These are phyloP conservation scores for Mesitornis unicolor DNA, from an alignment of 2,113 vertebrate genomes.

Conservation along the genomic window DNA sequence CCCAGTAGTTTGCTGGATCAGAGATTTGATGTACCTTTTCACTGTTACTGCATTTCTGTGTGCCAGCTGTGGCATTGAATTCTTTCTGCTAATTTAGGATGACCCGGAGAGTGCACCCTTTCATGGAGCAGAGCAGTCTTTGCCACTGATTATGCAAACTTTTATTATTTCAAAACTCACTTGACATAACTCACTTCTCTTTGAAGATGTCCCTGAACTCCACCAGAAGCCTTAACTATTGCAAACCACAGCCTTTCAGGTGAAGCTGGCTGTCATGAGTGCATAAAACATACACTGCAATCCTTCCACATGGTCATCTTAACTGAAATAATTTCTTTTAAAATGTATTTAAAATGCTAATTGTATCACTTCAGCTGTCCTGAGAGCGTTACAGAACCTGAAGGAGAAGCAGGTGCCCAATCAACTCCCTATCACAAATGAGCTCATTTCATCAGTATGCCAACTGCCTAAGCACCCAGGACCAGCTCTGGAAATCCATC, in stretches of 20 bases:
- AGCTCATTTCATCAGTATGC: neutral
- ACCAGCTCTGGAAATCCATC: neutral
- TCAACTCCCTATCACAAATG: neutral
- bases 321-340: neutral
- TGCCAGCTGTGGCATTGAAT: fast-evolving
- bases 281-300: neutral
- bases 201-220: neutral
- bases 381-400: neutral
- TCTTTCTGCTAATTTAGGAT: neutral
- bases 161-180: neutral
- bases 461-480: neutral
- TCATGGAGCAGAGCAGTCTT: neutral
- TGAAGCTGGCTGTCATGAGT: neutral
- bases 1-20: neutral
- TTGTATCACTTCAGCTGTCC: neutral
- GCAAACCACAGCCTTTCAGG: neutral
- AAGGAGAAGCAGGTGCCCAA: neutral
- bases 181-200: neutral
- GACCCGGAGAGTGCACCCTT: neutral
- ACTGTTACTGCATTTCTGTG: neutral
- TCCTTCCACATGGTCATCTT: neutral
- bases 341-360: neutral
- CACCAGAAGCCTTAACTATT: neutral
- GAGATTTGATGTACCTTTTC: neutral
- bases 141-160: neutral